These are phyloP conservation scores for Camponotus vicinus DNA, from an alignment of 1,140 invertebrate genomes.

Conservation along the genomic window DNA sequence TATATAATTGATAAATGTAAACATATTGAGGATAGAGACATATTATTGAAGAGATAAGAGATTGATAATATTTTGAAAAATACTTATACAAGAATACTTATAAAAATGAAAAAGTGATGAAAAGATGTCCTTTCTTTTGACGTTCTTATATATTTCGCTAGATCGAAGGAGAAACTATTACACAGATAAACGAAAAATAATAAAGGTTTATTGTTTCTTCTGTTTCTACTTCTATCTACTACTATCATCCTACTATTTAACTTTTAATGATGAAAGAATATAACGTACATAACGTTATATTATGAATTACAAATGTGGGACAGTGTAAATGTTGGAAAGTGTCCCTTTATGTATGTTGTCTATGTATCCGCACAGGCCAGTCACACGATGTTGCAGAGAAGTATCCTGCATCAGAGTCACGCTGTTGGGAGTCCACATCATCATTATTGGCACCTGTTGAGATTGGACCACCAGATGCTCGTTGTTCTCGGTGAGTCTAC, in stretches of 20 bases:
- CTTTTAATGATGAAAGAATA: neutral
- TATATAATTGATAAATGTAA: neutral
- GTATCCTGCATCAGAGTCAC: constrained; percentile 58
- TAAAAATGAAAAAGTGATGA: neutral
- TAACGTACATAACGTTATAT: neutral
- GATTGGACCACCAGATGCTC: constrained; percentile 64
- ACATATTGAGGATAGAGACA: neutral
- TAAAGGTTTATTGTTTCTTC: constrained; percentile 57
- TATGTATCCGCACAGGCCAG: constrained; percentile 74
- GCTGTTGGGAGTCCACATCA: constrained; percentile 59
- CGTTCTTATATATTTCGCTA: neutral
- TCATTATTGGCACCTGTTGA: constrained; percentile 35
- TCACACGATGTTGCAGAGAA: constrained; percentile 63
- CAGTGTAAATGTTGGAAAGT: constrained; percentile 53
- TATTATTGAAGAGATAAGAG: too few relatives aligned
- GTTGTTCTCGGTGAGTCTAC: constrained; percentile 63
- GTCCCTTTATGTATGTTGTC: constrained; percentile 57
- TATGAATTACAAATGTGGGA: constrained; percentile 40
- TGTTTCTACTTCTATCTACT: constrained; percentile 31
- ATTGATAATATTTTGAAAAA: neutral
- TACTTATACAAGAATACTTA: neutral
- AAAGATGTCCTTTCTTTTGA: too few relatives aligned
- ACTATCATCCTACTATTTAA: neutral
- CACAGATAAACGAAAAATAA: constrained; percentile 36
- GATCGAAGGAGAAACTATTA: neutral